phyloP scores from a whole-genome alignment of 2,888 invertebrate species.

The Coremacera marginata region DNA sequence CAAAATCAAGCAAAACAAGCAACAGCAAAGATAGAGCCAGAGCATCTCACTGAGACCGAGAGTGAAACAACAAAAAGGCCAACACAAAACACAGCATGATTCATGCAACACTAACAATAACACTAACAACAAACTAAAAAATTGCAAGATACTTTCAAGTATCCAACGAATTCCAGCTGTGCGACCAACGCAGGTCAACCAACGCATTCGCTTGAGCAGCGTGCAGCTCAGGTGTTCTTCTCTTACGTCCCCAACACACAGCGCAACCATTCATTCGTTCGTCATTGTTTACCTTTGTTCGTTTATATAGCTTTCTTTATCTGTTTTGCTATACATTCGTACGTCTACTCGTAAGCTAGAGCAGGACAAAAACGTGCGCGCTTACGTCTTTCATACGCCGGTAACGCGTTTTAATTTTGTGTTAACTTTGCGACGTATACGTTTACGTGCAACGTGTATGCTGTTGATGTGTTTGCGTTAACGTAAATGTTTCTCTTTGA shows the following conservation, averaged over 20 bases:
- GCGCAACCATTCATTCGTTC: background rate
- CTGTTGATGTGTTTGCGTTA: conserved; percentile 5
- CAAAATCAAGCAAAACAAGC: background rate
- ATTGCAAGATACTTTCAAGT: background rate
- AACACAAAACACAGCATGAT: conserved; percentile 12
- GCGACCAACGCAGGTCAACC: conserved; percentile 10
- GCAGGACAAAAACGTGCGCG: background rate
- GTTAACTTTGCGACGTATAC: conserved; percentile 22
- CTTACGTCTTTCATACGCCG: background rate
- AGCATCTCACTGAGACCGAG: background rate
- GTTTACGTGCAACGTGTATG: background rate
- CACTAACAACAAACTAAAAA: background rate
- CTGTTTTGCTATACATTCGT: background rate
- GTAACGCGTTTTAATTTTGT: conserved; percentile 13
- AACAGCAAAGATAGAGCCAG: background rate
- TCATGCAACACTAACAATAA: conserved; percentile 14
- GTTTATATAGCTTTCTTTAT: background rate
- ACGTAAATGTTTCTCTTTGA: conserved; percentile 3
- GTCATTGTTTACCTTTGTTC: background rate
- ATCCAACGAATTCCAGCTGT: conserved; percentile 15
- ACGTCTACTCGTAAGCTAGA: background rate
- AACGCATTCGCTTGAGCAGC: conserved; percentile 27
- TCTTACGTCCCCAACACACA: background rate
- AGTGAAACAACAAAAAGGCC: background rate
- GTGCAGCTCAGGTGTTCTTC: conserved; percentile 10